Evolutionary conservation across 2,113 vertebrate species (phyloP), one percentile per base, ranked within the genome.

Genomic region (Halichoerus grypus): DNA sequence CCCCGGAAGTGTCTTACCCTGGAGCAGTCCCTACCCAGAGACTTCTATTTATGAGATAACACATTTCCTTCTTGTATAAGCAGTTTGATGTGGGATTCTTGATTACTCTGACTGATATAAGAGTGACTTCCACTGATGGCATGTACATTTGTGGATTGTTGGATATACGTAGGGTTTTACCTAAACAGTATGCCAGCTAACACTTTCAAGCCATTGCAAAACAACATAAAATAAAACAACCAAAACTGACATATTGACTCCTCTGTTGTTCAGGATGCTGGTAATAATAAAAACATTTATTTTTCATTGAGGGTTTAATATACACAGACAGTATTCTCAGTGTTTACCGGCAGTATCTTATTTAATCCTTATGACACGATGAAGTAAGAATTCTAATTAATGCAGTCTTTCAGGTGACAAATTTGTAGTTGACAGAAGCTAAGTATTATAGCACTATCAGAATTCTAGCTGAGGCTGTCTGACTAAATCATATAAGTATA

Each of bases 241-340:
- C n/a, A 36, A 65, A 13, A 4, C 15, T 0, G 6, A 16, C 21
- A 13, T 51, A 28, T 57, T 46, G 80, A 63, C 2, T 74, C 55
- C n/a, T 63, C 86, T 24, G 28, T 94, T 97, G 18, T 18, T 94
- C 59, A 82, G n/a, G 53, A 55, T 65, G 36, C 9, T 96, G 59
- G 65, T 16, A 55, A 81, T 49, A 87, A 88, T 42, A 24, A 74
- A 90, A 74, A 31, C 2, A 7, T 28, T 84, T 31, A 36, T 84
- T 59, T 65, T 92, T 42, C 88, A 93, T 36, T 83, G 19, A 39
- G 31, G 31, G 46, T 57, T 91, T 53, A 84, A 42, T 81, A 36
- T 55, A 51, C 36, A 49, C n/a, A 94, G 16, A 36, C 4, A 33
- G n/a, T 57, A 67, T 63, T 85, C 51, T 39, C 57, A 26, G 5